These are phyloP conservation scores for Cryptoprocta ferox DNA, from an alignment of 2,797 vertebrate genomes.

Conservation along the genomic window DNA sequence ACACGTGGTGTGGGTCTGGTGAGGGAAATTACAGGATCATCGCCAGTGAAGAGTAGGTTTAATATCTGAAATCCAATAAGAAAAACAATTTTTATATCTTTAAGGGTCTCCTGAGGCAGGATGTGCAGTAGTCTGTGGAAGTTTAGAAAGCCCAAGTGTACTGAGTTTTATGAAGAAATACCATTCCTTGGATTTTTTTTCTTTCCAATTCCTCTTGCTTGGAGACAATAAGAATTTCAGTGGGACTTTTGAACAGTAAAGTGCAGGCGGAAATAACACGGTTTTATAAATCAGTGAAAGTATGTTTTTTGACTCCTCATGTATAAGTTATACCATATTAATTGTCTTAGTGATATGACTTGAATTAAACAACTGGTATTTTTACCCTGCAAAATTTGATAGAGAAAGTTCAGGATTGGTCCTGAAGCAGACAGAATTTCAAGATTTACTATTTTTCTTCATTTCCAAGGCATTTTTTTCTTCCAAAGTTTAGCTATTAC, in stretches of 20 bases:
- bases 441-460: neutral
- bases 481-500: neutral
- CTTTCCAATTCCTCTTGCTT: neutral
- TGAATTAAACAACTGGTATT: neutral
- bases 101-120: neutral
- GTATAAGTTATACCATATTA: neutral
- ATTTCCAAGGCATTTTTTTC: neutral
- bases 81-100: constrained; percentile 36
- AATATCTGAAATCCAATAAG: constrained; percentile 61
- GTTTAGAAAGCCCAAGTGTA: constrained; percentile 19
- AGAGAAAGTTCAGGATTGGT: neutral
- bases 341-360: neutral
- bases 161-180: constrained; percentile 14
- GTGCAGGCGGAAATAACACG: neutral
- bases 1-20: neutral
- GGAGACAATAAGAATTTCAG: neutral
- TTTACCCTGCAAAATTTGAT: neutral
- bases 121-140: neutral
- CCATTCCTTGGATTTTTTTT: neutral
- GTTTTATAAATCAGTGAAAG: constrained; percentile 1
- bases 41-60: neutral
- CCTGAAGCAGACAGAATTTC: neutral
- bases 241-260: neutral
- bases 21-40: neutral
- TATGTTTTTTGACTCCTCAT: neutral